Evolutionary conservation across 2,113 vertebrate genomes (phyloP).

Genomic region (Daubentonia madagascariensis): DNA sequence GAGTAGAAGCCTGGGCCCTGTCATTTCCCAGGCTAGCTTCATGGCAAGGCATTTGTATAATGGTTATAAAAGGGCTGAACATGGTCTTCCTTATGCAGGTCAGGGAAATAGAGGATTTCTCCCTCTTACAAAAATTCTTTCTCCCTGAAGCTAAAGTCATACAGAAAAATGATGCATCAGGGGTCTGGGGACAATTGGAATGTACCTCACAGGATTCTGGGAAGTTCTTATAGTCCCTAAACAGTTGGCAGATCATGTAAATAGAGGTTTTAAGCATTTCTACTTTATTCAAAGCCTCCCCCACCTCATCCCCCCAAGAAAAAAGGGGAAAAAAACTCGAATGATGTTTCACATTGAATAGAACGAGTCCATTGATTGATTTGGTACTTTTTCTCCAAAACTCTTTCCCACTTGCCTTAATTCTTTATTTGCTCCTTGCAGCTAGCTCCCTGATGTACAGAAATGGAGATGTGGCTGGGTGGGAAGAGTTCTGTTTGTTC

Average conservation of each 20-base stretch:
- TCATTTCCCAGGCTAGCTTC: neutral
- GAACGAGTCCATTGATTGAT: neutral
- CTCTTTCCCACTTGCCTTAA: neutral
- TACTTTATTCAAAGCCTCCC: constrained; percentile 20
- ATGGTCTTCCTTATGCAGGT: neutral
- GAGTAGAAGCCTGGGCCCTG: neutral
- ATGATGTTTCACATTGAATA: neutral
- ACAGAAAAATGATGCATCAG: constrained; percentile 17
- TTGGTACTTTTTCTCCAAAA: constrained; percentile 21
- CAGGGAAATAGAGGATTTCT: neutral
- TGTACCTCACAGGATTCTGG: constrained; percentile 45
- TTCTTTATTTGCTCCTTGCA: neutral
- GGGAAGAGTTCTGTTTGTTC: neutral
- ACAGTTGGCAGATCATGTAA: constrained; percentile 21
- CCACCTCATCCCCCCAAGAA: neutral
- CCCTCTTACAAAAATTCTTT: neutral
- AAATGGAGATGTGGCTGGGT: neutral
- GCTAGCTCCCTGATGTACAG: neutral
- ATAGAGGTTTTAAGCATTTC: constrained; percentile 31
- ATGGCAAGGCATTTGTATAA: rapidly evolving
- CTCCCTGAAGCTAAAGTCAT: constrained; percentile 15
- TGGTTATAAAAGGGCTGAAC: neutral
- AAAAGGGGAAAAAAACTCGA: neutral
- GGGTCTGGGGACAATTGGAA: constrained; percentile 28
- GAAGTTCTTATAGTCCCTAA: neutral